Percentiles rank a stretch among this genome's conserved stretches.
Evolutionary conservation across 2,797 vertebrate genomes (phyloP).

Genomic region (Diceros bicornis): DNA sequence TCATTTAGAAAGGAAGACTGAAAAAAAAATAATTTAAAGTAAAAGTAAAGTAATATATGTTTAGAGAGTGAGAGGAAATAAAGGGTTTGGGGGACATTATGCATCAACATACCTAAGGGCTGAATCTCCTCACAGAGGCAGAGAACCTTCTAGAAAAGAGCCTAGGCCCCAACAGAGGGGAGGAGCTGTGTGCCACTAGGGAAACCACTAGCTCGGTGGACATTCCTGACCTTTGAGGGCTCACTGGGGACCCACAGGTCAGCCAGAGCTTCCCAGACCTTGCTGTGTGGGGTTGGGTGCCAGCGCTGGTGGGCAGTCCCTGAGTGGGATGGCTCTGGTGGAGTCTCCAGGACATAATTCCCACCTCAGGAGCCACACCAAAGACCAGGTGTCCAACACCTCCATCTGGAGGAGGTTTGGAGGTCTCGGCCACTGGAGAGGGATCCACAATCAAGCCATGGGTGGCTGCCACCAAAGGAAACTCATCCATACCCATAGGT

Average conservation of each 20-base stretch:
- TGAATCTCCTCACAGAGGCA: neutral
- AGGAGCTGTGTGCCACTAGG: neutral
- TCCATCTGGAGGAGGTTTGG: neutral
- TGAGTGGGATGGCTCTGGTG: fast-evolving
- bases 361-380: neutral
- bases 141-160: slow-evolving; percentile 41
- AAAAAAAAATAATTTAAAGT: neutral
- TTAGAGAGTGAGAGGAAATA: neutral
- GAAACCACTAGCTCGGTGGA: neutral
- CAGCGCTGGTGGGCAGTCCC: fast-evolving
- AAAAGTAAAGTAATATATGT: neutral
- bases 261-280: fast-evolving
- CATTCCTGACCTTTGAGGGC: neutral
- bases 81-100: neutral
- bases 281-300: neutral
- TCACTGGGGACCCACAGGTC: fast-evolving
- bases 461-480: neutral
- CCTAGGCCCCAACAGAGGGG: neutral
- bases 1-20: neutral
- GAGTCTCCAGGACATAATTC: neutral
- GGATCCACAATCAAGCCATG: fast-evolving
- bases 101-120: neutral
- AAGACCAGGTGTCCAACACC: neutral
- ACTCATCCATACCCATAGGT: too few relatives aligned
- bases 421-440: neutral